These are phyloP conservation scores for Aegotheles bennettii DNA, from an alignment of 2,113 vertebrate species.

Conservation along the genomic window DNA sequence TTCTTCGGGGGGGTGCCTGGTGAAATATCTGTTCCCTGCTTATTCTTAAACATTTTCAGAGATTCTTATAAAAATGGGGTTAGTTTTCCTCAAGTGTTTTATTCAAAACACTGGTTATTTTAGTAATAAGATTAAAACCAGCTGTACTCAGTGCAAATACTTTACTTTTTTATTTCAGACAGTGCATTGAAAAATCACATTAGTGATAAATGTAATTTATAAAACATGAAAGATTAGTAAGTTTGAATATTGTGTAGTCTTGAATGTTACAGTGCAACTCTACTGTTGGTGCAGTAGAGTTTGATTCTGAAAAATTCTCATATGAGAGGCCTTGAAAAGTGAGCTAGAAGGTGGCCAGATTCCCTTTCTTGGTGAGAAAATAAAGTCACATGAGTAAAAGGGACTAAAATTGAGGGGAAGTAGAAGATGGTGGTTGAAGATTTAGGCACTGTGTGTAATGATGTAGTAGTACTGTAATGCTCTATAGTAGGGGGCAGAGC, in stretches of 20 bases:
- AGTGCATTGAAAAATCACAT: background rate
- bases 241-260: background rate
- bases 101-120: background rate
- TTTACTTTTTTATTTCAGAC: background rate
- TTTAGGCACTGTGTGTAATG: background rate
- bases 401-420: background rate
- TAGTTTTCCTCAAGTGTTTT: background rate
- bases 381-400: background rate
- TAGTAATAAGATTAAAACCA: background rate
- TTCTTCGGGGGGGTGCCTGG: background rate
- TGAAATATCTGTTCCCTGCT: background rate
- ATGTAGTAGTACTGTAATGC: background rate
- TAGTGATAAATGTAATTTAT: background rate
- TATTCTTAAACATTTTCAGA: background rate
- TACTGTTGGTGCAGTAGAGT: background rate
- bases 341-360: background rate
- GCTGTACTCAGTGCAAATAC: no score
- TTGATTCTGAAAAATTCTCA: background rate
- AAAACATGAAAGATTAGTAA: background rate
- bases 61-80: background rate
- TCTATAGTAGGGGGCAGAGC: background rate
- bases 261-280: background rate
- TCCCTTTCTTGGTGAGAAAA: background rate
- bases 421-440: background rate
- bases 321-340: background rate